Conservation (phyloP, 2,888 invertebrate genomes). For the Poecilobothrus nobilitatus region DNA sequence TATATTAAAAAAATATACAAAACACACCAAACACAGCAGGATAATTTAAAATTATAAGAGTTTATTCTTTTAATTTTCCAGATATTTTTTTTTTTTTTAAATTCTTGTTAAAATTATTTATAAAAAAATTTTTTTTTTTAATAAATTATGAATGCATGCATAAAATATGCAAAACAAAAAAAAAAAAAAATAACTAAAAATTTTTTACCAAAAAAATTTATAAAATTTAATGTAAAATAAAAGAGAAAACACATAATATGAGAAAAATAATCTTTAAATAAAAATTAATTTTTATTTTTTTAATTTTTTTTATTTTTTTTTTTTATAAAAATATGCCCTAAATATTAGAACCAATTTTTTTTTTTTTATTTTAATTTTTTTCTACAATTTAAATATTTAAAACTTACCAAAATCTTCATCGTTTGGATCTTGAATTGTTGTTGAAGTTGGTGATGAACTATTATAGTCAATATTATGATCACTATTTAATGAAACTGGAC, state of each 20-base stretch:
- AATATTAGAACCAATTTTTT: too few relatives aligned
- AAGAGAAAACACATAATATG: not conserved
- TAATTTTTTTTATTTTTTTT: too few relatives aligned
- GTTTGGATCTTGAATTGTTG: not conserved
- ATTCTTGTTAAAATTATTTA: not conserved
- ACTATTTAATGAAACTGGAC: not conserved
- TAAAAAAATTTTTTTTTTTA: not conserved
- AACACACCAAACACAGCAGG: slow-evolving; percentile 1
- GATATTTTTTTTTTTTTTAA: not conserved
- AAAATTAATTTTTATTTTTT: too few relatives aligned
- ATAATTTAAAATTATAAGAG: not conserved
- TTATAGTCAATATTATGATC: not conserved
- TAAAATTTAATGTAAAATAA: not conserved
- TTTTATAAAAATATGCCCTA: too few relatives aligned
- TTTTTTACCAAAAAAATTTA: not conserved
- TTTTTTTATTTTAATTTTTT: too few relatives aligned
- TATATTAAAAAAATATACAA: not conserved
- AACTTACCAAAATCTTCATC: slow-evolving; percentile 7
- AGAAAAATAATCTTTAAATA: too few relatives aligned
- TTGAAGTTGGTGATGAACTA: not conserved
- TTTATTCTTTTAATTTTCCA: not conserved
- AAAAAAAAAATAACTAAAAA: not conserved
- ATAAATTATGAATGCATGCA: not conserved
- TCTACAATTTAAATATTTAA: not conserved
- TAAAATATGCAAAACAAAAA: not conserved